Base-by-base conservation (phyloP, 2,888 invertebrate species). In the Exephanes ischioxanthus region DNA sequence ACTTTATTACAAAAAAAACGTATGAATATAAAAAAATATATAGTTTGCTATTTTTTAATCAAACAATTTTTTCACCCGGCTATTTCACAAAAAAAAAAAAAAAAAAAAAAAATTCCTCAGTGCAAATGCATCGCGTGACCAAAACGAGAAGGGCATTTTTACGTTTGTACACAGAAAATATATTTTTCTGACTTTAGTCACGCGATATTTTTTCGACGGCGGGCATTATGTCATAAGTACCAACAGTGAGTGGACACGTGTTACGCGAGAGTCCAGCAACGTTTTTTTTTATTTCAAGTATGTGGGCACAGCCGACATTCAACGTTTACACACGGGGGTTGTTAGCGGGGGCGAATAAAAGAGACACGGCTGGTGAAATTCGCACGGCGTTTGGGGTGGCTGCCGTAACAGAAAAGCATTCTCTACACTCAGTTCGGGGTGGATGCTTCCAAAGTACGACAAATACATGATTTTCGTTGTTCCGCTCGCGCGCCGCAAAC, bases 341-440 rank as follows among this genome's bases (percentile, higher is more conserved):
- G 63, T 58, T 75, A 77, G 77, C 77, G 41, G 67, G 41, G 30
- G 51, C n/a, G 26, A 41, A 71, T 53, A 45, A 71, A 37, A 55
- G 71, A 45, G 33, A 61, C 53, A 37, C 16, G 70, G 75, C 75
- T 84, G 80, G 33, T 58, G 2, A 41, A 76, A 76, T 80, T 84
- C 80, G 80, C 80, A 71, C 71, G 79, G 45, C 22, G 37, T 80
- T 76, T 16, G 3, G 33, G 19, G 37, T 26, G 6, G 30, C 71
- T 73, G 67, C 45, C 19, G 55, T 22, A 22, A 26, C 26, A 58
- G 58, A 58, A 71, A 80, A 76, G 63, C 55, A 66, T 37, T 41
- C 55, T 22, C 37, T 33, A 14, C 48, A 51, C 67, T 61, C n/a
- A 45, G 19, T n/a, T 16, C 53, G 53, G 33, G 7, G 22, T 58